Conservation (phyloP, 2,888 invertebrate genomes). For the Brachycybe producta region DNA sequence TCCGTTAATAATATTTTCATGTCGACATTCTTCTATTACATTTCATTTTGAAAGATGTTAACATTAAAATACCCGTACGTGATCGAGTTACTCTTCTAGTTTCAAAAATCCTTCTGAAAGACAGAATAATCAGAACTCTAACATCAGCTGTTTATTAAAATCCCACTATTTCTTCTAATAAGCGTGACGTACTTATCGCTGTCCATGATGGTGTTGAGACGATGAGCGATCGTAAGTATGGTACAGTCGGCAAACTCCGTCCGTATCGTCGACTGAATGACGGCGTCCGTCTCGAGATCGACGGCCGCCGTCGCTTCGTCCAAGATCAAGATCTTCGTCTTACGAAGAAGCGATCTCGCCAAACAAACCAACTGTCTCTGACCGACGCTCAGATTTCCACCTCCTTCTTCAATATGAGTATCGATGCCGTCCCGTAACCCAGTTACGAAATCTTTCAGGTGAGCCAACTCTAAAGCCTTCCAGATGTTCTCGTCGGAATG, state of each 20-base stretch:
- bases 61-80: no score
- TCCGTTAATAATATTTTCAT: no score
- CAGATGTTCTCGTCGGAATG: conserved; percentile 72
- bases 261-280: conserved; percentile 24
- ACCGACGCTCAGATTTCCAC: conserved; percentile 52
- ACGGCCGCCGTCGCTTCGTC: conserved; percentile 25
- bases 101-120: neutral
- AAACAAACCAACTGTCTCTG: conserved; percentile 23
- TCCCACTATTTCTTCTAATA: conserved; percentile 21
- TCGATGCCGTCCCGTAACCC: conserved; percentile 59
- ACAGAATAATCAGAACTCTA: no score
- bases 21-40: no score
- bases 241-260: conserved; percentile 24
- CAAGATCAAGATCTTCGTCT: conserved; percentile 22
- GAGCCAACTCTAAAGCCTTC: conserved; percentile 75
- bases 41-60: no score
- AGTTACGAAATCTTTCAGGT: conserved; percentile 70
- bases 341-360: conserved; percentile 22
- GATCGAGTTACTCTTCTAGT: neutral
- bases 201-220: conserved; percentile 84
- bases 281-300: conserved; percentile 23
- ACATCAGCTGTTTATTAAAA: no score
- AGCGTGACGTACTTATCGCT: conserved; percentile 21
- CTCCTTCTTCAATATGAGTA: conserved; percentile 79
- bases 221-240: conserved; percentile 49